These are phyloP conservation scores for Ophthalmotilapia sp. DNA, from an alignment of 2,113 vertebrate species.

Conservation along the genomic window DNA sequence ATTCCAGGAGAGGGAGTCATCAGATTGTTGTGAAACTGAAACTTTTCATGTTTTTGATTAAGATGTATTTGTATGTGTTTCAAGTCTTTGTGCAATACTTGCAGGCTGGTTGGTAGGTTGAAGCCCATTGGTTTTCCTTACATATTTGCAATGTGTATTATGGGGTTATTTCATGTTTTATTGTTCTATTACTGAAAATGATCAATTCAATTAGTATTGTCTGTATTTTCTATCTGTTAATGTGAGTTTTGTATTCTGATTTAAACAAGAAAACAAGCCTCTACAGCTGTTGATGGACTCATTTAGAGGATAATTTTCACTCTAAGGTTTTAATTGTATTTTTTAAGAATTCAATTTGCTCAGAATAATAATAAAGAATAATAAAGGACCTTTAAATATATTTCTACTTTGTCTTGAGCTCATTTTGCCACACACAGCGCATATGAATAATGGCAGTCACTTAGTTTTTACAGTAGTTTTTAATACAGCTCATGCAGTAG, in stretches of 20 bases:
- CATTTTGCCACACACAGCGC: neutral
- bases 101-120: neutral
- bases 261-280: neutral
- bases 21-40: neutral
- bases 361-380: neutral
- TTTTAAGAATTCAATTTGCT: neutral
- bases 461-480: neutral
- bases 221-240: neutral
- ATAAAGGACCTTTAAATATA: neutral
- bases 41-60: neutral
- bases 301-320: neutral
- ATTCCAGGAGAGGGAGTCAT: neutral
- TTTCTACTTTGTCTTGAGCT: fast-evolving
- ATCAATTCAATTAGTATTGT: neutral
- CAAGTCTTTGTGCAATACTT: fast-evolving
- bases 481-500: neutral
- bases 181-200: neutral
- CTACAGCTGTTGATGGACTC: neutral
- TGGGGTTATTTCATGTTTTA: neutral
- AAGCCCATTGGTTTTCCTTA: neutral
- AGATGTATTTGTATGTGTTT: fast-evolving
- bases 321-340: fast-evolving
- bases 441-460: neutral
- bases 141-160: neutral
- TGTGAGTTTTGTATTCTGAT: neutral